Base-by-base conservation (phyloP, 2,113 vertebrate genomes). In the Mionectes macconnelli region DNA sequence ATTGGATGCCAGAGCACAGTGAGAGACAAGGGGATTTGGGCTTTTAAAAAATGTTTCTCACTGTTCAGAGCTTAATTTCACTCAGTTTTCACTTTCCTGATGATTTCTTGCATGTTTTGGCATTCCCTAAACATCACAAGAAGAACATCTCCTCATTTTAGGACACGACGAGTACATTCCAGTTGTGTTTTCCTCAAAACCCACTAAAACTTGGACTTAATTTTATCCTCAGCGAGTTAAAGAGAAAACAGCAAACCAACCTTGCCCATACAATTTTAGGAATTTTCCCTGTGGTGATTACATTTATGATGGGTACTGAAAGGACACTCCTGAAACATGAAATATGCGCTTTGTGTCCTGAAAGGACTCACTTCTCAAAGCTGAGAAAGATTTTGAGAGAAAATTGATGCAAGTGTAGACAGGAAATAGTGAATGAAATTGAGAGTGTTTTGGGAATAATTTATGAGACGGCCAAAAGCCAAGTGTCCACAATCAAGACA, bases 341-440 rank as follows among this genome's bases (percentile, higher is more conserved):
- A 93, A 85, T 91, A 77, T 91, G 87, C 91, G 72, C 50, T 87
- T 88, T 87, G 87, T 81, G 57, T 4, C 3, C 59, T 83, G 83
- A 91, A 85, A 84, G 68, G 52, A 42, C 59, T 92, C 93, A 94
- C 93, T 92, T 81, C 56, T 94, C 87, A 77, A 96, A 95, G 75
- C 67, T 84, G 93, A 94, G 82, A 93, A 87, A 80, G 90, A 67
- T 44, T 85, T 73, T 62, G 67, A 84, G 82, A 80, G 39, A 84
- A 84, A 96, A 94, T 67, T 93, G 79, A 97, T 85, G 33, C n/a
- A 77, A 93, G 72, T 52, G 82, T 77, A 80, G 93, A 91, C 63
- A 92, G 85, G 92, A 96, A 88, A 94, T 84, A 83, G 55, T 95
- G 93, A 94, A 91, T 55, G 52, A 96, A 96, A 94, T 77, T 37